Conservation (phyloP, 1,140 invertebrate species). For the Drosophila malerkotliana region DNA sequence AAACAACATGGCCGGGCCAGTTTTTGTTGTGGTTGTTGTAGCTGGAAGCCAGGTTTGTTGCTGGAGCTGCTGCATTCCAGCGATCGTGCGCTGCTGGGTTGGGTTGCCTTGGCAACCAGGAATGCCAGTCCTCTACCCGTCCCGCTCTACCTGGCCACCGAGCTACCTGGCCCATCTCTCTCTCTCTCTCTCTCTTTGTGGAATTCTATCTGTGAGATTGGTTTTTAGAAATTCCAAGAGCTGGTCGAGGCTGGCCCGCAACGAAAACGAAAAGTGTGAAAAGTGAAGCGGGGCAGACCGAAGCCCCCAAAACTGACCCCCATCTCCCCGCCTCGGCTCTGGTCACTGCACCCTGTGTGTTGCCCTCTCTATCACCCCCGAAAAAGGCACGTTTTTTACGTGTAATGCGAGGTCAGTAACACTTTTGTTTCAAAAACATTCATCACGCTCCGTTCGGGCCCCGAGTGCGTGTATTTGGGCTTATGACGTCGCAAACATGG, state of each 20-base stretch:
- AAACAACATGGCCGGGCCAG: slow-evolving; percentile 74
- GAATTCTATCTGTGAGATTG: slow-evolving; percentile 27
- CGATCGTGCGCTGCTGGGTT: slow-evolving; percentile 33
- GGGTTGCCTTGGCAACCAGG: slow-evolving; percentile 46
- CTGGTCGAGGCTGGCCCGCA: slow-evolving; percentile 8
- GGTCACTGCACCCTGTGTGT: slow-evolving; percentile 12
- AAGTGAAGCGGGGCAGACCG: slow-evolving; percentile 63
- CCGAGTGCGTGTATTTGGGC: slow-evolving; percentile 51
- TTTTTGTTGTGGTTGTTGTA: slow-evolving; percentile 50
- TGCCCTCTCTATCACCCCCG: slow-evolving; percentile 10
- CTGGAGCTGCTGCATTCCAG: slow-evolving; percentile 62
- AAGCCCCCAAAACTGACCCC: slow-evolving; percentile 1
- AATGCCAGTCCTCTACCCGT: slow-evolving; percentile 32
- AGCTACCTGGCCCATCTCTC: slow-evolving; percentile 3
- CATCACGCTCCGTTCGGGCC: slow-evolving; percentile 69
- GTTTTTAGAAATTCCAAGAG: slow-evolving; percentile 65
- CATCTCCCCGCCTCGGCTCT: neutral
- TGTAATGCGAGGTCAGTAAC: slow-evolving; percentile 81
- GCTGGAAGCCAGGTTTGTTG: neutral
- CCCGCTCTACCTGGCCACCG: neutral
- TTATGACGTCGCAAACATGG: slow-evolving; percentile 66
- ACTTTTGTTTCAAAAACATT: slow-evolving; percentile 79
- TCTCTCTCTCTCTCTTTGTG: slow-evolving; percentile 33
- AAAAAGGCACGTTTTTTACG: slow-evolving; percentile 70
- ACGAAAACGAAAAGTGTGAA: slow-evolving; percentile 81